These are phyloP conservation scores for Taurulus bubalis DNA, from an alignment of 2,113 vertebrate genomes.

Conservation along the genomic window DNA sequence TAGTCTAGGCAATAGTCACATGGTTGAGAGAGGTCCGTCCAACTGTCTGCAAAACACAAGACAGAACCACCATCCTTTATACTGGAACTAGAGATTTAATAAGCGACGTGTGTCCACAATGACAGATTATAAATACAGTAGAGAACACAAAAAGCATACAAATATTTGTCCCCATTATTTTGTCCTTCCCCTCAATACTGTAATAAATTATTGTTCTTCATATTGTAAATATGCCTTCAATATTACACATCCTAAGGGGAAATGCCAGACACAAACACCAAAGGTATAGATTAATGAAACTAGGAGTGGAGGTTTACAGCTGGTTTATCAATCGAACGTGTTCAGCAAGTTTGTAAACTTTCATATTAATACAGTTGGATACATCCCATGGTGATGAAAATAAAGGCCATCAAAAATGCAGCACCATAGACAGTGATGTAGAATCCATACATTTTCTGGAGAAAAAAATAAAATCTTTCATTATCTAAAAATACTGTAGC, in stretches of 20 bases:
- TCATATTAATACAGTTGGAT: not conserved
- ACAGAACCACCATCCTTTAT: not conserved
- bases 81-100: not conserved
- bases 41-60: not conserved
- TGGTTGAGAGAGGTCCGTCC: not conserved
- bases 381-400: not conserved
- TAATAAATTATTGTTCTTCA: not conserved
- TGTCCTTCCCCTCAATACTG: constrained; percentile 7
- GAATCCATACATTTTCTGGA: not conserved
- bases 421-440: not conserved
- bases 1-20: constrained; percentile 13
- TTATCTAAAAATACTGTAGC: constrained; percentile 17
- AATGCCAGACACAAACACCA: not conserved
- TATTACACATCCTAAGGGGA: not conserved
- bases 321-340: not conserved
- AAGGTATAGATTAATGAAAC: not conserved
- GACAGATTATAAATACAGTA: not conserved
- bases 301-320: constrained; percentile 21
- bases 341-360: constrained; percentile 39
- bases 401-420: not conserved
- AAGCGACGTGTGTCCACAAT: not conserved
- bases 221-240: not conserved
- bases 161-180: not conserved
- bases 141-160: not conserved
- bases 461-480: constrained; percentile 15